These are phyloP conservation scores for Avahi laniger DNA, from an alignment of 2,797 vertebrate species.

Conservation along the genomic window DNA sequence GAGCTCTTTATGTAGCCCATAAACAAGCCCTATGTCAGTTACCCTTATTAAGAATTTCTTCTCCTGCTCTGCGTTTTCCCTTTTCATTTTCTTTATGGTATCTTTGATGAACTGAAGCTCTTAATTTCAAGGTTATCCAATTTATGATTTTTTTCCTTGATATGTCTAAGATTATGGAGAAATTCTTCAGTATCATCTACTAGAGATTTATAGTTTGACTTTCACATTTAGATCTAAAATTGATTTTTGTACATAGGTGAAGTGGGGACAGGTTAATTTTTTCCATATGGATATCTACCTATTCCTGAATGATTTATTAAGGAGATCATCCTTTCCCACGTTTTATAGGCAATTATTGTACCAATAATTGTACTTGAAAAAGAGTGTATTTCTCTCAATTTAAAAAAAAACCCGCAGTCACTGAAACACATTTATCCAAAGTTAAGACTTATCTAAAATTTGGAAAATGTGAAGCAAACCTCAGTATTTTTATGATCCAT, in stretches of 20 bases:
- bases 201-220: not conserved
- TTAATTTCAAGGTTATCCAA: not conserved
- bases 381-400: not conserved
- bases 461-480: not conserved
- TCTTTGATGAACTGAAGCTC: not conserved
- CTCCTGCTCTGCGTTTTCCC: not conserved
- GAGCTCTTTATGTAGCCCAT: not conserved
- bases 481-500: not conserved
- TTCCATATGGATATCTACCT: not conserved
- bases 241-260: not conserved
- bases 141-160: not conserved
- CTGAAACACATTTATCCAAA: not conserved
- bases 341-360: not conserved
- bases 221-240: not conserved
- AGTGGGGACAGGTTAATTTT: not conserved
- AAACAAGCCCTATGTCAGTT: not conserved
- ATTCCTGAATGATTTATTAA: not conserved
- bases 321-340: not conserved
- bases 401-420: not conserved
- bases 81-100: not conserved
- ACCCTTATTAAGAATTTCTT: not conserved
- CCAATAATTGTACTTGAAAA: not conserved
- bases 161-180: not conserved
- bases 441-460: not conserved
- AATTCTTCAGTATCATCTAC: not conserved